A percentile compares a stretch with the other conserved stretches of the same genome.
These are phyloP conservation scores for Drosophila watanabei DNA, from an alignment of 1,140 invertebrate genomes.

Conservation along the genomic window DNA sequence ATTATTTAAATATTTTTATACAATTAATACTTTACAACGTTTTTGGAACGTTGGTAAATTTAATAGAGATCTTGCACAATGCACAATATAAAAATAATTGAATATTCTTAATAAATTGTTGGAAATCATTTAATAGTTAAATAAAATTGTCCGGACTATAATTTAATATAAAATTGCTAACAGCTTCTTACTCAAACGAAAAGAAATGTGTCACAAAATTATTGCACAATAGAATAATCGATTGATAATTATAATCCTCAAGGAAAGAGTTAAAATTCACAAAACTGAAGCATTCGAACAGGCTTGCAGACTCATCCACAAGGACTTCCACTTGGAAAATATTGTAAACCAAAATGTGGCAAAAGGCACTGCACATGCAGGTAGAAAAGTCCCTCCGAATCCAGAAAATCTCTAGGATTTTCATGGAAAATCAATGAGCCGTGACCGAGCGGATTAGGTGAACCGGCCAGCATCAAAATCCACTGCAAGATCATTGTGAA, in stretches of 20 bases:
- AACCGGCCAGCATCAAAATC: slow-evolving; percentile 43
- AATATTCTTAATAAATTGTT: no score
- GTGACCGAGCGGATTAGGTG: slow-evolving; percentile 32
- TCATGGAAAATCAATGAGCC: slow-evolving; percentile 40
- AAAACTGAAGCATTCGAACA: slow-evolving; percentile 48
- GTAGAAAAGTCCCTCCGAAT: not conserved
- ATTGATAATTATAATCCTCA: no score
- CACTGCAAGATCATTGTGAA: not conserved
- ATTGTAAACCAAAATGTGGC: not conserved
- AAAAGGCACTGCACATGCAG: not conserved
- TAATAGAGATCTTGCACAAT: no score
- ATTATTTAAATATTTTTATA: no score
- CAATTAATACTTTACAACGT: no score
- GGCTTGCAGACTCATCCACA: slow-evolving; percentile 7
- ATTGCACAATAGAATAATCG: no score
- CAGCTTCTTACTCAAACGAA: no score
- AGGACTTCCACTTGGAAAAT: not conserved
- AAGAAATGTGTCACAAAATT: not conserved
- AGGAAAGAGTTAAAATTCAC: slow-evolving; percentile 43
- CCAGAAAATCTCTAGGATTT: not conserved
- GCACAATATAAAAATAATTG: not conserved
- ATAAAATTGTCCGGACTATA: no score
- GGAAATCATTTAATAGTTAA: no score
- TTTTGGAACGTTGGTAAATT: no score
- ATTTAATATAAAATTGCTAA: no score